Base-by-base conservation (phyloP, 2,888 invertebrate genomes). In the Drosophila mimica region DNA sequence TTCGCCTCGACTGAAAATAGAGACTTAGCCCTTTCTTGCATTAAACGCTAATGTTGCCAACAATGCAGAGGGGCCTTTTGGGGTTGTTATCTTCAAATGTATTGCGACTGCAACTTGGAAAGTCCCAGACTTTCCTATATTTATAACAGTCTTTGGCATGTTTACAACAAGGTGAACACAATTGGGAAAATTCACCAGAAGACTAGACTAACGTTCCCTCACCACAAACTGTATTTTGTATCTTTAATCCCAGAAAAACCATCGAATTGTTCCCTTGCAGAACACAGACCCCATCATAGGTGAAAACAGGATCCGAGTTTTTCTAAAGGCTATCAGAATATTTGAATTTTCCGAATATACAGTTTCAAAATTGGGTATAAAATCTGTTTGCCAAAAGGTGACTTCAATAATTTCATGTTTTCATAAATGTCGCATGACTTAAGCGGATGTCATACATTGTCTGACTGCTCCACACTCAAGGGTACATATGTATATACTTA, bases 21-120 rank as follows among this genome's bases (percentile, higher is more conserved):
- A 20, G 43, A 57, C 57, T 57, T 57, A 43, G 57, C 40, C 43
- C 43, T 57, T 43, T 43, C 57, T 31, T 43, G 57, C 57, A 57
- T 43, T 31, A 43, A 57, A 40, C 57, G 15, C 43, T 31, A 31
- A 57, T 31, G 43, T 43, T 31, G 57, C 15, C 43, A 40, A 31
- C 31, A 6, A 17, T 15, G 30, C 40, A 9, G 15, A 11, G 30
- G 36, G n/a, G n/a, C n/a, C n/a, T n/a, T n/a, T n/a, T n/a, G n/a
- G n/a, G 57, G 40, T 43, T 57, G 57, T 43, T 43, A 40, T 43
- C 57, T 20, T 20, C 9, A 31, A 40, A 57, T 30, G 40, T 30
- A 56, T 56, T 40, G 2, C 40, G 40, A n/a, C 28, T 28, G 4
- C 11, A 40, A 40, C 30, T 20, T 20, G 15, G 36, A 36, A 40